Conservation (phyloP, 2,888 invertebrate genomes). For the Laspeyria flexula region DNA sequence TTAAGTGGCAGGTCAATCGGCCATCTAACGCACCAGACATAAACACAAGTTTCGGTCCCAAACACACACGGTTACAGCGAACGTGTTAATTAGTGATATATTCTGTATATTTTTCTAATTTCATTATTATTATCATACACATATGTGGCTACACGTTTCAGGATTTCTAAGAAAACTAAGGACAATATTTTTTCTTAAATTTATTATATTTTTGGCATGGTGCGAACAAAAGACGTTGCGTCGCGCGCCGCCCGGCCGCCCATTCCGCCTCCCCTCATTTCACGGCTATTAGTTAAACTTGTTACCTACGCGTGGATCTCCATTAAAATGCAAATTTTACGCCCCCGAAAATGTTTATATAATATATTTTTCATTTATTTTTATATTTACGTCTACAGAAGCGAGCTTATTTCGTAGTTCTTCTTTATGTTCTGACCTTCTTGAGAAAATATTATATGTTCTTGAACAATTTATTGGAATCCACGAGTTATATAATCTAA, state of each 20-base stretch:
- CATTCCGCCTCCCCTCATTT: constrained; percentile 70
- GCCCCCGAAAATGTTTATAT: constrained; percentile 78
- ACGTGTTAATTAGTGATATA: too few relatives aligned
- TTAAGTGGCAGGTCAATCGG: too few relatives aligned
- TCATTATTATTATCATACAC: too few relatives aligned
- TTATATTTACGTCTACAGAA: constrained; percentile 47
- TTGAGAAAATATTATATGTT: background rate
- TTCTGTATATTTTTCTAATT: too few relatives aligned
- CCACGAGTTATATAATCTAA: background rate
- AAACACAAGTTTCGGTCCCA: too few relatives aligned
- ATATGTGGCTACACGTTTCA: too few relatives aligned
- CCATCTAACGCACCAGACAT: too few relatives aligned
- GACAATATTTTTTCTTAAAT: constrained; percentile 40
- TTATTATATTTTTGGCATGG: constrained; percentile 41
- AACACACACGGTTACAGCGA: too few relatives aligned
- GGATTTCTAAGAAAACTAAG: constrained; percentile 22
- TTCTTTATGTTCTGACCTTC: background rate
- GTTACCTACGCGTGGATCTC: constrained; percentile 82
- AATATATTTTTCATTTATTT: constrained; percentile 71
- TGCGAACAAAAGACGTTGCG: constrained; percentile 40
- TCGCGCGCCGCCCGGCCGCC: constrained; percentile 34
- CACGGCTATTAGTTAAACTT: constrained; percentile 83
- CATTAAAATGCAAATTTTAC: constrained; percentile 85
- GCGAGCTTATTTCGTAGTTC: constrained; percentile 35
- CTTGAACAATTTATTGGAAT: background rate